These are phyloP conservation scores for Ophion ventricosus DNA, from an alignment of 2,888 invertebrate genomes.

Conservation along the genomic window DNA sequence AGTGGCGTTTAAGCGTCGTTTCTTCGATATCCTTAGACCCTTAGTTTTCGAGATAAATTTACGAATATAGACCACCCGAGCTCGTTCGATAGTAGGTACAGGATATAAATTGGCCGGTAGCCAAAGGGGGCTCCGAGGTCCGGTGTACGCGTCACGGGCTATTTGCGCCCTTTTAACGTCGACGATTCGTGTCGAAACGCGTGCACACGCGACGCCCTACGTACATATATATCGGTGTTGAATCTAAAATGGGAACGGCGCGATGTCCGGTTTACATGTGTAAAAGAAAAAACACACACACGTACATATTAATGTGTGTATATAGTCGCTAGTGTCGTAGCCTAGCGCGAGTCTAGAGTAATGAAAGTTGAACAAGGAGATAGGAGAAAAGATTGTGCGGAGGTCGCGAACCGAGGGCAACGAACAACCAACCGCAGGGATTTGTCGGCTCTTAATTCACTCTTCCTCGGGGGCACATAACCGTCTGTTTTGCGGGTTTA, in stretches of 20 bases:
- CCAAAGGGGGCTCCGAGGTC: background rate
- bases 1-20: background rate
- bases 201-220: background rate
- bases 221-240: background rate
- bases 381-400: constrained; percentile 7
- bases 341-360: no score
- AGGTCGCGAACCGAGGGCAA: constrained; percentile 65
- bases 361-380: background rate
- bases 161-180: background rate
- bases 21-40: background rate
- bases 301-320: background rate
- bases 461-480: constrained; percentile 46
- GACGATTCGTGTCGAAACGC: background rate
- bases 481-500: constrained; percentile 60
- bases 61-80: background rate
- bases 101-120: background rate
- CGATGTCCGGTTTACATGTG: background rate
- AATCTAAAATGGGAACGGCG: background rate
- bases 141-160: background rate
- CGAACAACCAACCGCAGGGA: constrained; percentile 51
- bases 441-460: constrained; percentile 40
- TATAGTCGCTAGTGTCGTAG: no score
- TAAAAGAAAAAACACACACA: background rate
- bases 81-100: background rate
- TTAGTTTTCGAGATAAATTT: background rate